Conservation (phyloP, 2,797 vertebrate species). For the Mallotus villosus region DNA sequence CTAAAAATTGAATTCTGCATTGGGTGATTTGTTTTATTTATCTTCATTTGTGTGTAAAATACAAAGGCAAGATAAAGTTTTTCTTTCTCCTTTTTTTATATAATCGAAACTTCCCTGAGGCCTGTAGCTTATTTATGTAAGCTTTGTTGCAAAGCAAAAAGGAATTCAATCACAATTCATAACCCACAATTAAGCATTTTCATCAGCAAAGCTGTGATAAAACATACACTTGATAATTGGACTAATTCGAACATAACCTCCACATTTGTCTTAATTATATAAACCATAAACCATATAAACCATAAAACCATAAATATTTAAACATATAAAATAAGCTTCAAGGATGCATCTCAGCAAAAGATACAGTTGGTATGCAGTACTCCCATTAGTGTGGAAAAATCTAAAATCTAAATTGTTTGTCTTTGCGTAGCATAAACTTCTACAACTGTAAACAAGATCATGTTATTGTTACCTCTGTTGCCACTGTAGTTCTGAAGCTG, state of each 20-base stretch:
- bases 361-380: neutral
- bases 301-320: neutral
- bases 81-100: neutral
- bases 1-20: too few relatives aligned
- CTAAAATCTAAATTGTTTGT: neutral
- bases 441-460: neutral
- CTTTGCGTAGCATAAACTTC: neutral
- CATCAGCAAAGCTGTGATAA: neutral
- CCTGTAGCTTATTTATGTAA: neutral
- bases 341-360: neutral
- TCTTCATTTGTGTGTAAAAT: too few relatives aligned
- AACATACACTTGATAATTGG: neutral
- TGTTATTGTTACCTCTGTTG: slow-evolving; percentile 54
- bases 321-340: neutral
- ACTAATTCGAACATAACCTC: neutral
- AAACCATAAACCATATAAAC: neutral
- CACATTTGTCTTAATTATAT: neutral
- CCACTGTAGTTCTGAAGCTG: slow-evolving; percentile 23
- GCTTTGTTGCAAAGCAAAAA: neutral
- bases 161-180: neutral
- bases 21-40: too few relatives aligned
- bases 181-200: neutral
- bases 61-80: too few relatives aligned
- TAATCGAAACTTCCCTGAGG: neutral
- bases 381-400: too few relatives aligned